Evolutionary conservation across 2,113 vertebrate genomes (phyloP).

Genomic region (Glaucidium brasilianum): DNA sequence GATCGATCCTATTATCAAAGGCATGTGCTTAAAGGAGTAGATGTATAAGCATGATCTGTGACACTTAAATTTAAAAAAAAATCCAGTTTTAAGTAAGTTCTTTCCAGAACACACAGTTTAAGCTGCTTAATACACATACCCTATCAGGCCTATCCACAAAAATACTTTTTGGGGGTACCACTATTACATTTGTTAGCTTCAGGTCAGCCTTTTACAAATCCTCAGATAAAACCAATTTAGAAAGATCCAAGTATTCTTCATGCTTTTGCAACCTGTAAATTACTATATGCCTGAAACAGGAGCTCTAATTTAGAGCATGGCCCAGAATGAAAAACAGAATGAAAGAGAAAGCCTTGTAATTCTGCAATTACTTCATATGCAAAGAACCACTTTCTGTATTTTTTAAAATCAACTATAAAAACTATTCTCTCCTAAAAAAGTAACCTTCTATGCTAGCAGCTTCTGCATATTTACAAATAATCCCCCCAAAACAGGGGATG

Average conservation of each 20-base stretch:
- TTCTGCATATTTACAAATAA: slow-evolving; percentile 1
- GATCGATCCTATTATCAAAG: neutral
- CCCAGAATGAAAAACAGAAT: neutral
- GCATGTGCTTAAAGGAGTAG: neutral
- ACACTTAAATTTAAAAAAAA: neutral
- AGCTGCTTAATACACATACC: no score
- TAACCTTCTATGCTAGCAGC: neutral
- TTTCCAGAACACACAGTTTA: neutral
- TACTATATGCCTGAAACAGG: neutral
- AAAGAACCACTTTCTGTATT: neutral
- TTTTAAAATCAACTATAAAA: neutral
- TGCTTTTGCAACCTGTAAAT: neutral
- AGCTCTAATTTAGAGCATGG: slow-evolving; percentile 61
- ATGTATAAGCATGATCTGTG: neutral
- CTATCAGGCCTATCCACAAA: neutral
- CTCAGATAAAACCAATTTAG: neutral
- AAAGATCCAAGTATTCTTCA: neutral
- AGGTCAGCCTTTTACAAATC: neutral
- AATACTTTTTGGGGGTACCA: neutral
- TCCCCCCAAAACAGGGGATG: slow-evolving; percentile 32
- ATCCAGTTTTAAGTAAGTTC: neutral
- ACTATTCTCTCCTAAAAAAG: neutral
- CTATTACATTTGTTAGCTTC: neutral
- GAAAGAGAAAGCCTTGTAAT: neutral
- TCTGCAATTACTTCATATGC: neutral